Evolutionary conservation across 1,140 invertebrate genomes (phyloP).

Genomic region (Drosophila pseudoobscura): DNA sequence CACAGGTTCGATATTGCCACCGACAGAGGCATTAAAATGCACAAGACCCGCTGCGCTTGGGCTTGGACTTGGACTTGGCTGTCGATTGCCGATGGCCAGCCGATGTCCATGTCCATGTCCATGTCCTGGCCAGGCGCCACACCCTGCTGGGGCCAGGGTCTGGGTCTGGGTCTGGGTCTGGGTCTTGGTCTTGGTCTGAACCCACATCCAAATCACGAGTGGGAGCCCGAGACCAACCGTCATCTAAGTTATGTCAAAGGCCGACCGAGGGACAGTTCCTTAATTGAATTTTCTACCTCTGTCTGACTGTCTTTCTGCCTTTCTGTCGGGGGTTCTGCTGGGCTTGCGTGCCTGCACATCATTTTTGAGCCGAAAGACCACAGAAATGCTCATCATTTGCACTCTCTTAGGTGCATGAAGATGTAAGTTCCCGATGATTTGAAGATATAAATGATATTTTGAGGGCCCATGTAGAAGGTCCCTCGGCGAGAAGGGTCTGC

Average conservation of each 20-base stretch:
- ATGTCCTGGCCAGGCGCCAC: conserved; percentile 67
- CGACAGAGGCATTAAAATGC: conserved; percentile 67
- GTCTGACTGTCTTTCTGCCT: neutral
- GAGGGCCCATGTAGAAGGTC: neutral
- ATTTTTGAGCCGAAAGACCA: neutral
- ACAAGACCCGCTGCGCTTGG: conserved; percentile 63
- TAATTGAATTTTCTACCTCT: conserved; percentile 64
- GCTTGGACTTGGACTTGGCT: conserved; percentile 24
- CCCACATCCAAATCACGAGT: conserved; percentile 22
- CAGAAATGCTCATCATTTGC: conserved; percentile 16
- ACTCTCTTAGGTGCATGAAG: conserved; percentile 16
- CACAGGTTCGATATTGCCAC: conserved; percentile 35
- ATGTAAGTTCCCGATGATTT: conserved; percentile 17
- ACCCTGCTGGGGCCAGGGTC: conserved; percentile 64
- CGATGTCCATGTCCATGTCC: conserved; percentile 33
- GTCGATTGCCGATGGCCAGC: conserved; percentile 14
- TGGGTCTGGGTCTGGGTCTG: too few species aligned
- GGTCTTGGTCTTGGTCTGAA: neutral
- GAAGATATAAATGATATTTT: conserved; percentile 22
- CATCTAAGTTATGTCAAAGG: conserved; percentile 72
- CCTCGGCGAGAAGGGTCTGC: neutral
- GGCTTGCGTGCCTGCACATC: conserved; percentile 39
- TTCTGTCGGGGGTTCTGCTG: neutral
- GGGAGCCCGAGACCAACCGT: conserved; percentile 44
- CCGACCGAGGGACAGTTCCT: conserved; percentile 53